These are phyloP conservation scores for Amblyopsis rosae DNA, from an alignment of 2,113 vertebrate species.

Conservation along the genomic window DNA sequence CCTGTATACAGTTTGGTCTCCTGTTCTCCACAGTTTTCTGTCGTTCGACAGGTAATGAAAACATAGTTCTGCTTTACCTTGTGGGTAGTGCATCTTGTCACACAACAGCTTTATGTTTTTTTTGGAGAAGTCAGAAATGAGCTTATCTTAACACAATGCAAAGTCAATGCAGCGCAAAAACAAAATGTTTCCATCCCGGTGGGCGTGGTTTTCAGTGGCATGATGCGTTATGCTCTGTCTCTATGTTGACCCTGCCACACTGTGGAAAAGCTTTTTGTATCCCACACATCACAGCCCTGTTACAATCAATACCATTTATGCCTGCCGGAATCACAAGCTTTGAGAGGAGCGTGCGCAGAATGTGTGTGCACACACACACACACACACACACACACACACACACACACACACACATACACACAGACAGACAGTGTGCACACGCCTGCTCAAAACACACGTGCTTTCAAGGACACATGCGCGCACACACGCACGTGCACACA, in stretches of 20 bases:
- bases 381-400: background rate
- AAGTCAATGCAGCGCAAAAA: too few species aligned
- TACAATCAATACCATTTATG: slow-evolving; percentile 75
- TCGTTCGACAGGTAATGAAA: too few species aligned
- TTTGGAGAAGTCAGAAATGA: too few species aligned
- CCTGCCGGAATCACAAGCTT: slow-evolving; percentile 66
- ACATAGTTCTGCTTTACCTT: too few species aligned
- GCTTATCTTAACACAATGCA: too few species aligned
- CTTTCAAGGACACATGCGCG: background rate
- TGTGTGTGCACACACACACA: slow-evolving; percentile 11
- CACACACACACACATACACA: background rate
- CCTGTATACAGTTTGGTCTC: too few species aligned
- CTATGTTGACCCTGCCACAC: slow-evolving; percentile 66
- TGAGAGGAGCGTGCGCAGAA: slow-evolving; percentile 46
- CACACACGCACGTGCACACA: background rate
- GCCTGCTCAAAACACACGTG: slow-evolving; percentile 11
- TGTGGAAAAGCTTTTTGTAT: slow-evolving; percentile 76
- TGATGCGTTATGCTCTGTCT: background rate
- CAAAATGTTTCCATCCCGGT: too few species aligned
- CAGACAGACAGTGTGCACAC: background rate
- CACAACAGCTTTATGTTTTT: too few species aligned
- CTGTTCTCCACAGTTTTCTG: too few species aligned
- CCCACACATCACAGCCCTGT: slow-evolving; percentile 73
- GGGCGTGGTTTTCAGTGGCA: slow-evolving; percentile 3
- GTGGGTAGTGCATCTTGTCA: too few species aligned